These are phyloP conservation scores for Plagiodera versicolora DNA, from an alignment of 2,888 invertebrate species.

Conservation along the genomic window DNA sequence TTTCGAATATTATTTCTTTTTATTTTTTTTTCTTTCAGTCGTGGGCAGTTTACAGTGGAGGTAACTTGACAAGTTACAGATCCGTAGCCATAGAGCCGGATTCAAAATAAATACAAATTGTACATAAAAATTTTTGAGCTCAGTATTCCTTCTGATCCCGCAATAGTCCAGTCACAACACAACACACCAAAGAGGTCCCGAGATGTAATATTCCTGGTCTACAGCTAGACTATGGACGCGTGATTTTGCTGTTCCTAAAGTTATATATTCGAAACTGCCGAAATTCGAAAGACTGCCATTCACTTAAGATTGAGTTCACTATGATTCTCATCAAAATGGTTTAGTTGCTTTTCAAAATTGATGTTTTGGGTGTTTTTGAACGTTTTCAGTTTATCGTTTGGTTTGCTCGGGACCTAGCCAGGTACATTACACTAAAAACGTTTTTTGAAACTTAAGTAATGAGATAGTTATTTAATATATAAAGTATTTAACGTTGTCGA, in stretches of 20 bases:
- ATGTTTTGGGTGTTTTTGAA: slow-evolving; percentile 51
- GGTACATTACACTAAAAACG: slow-evolving; percentile 50
- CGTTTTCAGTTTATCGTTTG: slow-evolving; percentile 37
- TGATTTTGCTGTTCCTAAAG: slow-evolving; percentile 56
- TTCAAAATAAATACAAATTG: slow-evolving; percentile 37
- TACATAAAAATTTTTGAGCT: slow-evolving; percentile 43
- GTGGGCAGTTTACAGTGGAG: slow-evolving; percentile 45
- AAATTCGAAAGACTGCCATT: slow-evolving; percentile 56
- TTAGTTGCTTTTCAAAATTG: slow-evolving; percentile 53
- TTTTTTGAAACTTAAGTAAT: slow-evolving; percentile 45
- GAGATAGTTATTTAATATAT: slow-evolving; percentile 50
- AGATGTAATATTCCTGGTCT: slow-evolving; percentile 49
- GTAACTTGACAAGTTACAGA: slow-evolving; percentile 34
- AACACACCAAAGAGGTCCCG: slow-evolving; percentile 43
- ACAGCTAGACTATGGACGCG: slow-evolving; percentile 48
- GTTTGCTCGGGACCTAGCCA: slow-evolving; percentile 47
- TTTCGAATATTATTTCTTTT: slow-evolving; percentile 46
- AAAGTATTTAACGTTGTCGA: slow-evolving; percentile 52
- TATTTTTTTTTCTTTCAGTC: slow-evolving; percentile 38
- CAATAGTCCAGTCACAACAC: slow-evolving; percentile 45
- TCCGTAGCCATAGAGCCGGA: slow-evolving; percentile 23
- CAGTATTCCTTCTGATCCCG: slow-evolving; percentile 53
- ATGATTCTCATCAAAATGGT: slow-evolving; percentile 39
- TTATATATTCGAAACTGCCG: slow-evolving; percentile 55
- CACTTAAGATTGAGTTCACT: slow-evolving; percentile 47